phyloP scores from a whole-genome alignment of 2,888 invertebrate species.

The Euplagia quadripunctaria region DNA sequence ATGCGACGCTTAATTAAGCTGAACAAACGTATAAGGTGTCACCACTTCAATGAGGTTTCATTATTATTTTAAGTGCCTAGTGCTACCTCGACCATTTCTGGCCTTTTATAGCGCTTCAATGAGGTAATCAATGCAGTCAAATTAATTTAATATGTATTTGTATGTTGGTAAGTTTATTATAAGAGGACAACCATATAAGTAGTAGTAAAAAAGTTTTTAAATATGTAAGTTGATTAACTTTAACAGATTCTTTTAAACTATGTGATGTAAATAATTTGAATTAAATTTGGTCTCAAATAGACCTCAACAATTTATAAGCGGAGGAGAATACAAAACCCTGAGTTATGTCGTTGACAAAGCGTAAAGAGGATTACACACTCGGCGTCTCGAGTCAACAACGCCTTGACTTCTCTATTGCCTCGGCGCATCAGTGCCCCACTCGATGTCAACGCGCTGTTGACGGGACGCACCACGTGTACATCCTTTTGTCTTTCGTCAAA shows the following conservation, averaged over 20 bases:
- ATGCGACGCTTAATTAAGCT: neutral
- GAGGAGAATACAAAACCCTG: neutral
- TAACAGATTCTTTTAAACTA: neutral
- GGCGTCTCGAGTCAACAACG: constrained; percentile 45
- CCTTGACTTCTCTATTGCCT: constrained; percentile 27
- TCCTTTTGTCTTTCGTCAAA: constrained; percentile 27
- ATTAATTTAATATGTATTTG: neutral
- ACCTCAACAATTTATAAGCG: neutral
- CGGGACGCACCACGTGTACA: constrained; percentile 11
- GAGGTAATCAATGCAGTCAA: no score
- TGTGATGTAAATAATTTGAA: no score
- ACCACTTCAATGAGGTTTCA: no score
- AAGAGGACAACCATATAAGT: neutral
- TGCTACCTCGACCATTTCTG: no score
- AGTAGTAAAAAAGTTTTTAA: neutral
- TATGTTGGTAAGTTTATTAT: neutral
- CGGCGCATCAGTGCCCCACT: constrained; percentile 48
- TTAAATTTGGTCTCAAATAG: neutral
- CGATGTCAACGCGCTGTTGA: constrained; percentile 26
- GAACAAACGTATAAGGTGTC: neutral
- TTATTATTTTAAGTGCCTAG: no score
- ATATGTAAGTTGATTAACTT: neutral
- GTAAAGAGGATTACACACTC: constrained; percentile 49
- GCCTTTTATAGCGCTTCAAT: no score
- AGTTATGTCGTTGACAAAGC: constrained; percentile 36